These are phyloP conservation scores for Leucoptera coffeella DNA, from an alignment of 2,888 invertebrate genomes.

Conservation along the genomic window DNA sequence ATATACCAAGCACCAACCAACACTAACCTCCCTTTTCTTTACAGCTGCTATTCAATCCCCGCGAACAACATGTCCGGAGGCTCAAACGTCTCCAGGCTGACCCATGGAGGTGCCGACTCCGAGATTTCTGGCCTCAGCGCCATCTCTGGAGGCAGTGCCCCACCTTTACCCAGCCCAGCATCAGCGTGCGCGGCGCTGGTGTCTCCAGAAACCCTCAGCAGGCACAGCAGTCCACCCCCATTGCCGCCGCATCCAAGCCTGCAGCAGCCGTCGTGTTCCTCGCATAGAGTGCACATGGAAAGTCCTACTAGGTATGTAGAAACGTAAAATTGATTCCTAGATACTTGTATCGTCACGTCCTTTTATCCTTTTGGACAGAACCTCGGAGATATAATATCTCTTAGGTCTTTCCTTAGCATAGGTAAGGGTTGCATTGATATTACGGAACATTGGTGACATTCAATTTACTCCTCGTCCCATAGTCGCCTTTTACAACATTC, in stretches of 20 bases:
- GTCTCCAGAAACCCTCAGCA: slow-evolving; percentile 66
- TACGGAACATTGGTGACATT: too few relatives aligned
- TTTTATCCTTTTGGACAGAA: too few relatives aligned
- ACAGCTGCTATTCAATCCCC: slow-evolving; percentile 57
- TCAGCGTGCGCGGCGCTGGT: slow-evolving; percentile 69
- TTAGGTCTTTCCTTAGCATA: too few relatives aligned
- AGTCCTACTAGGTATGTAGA: slow-evolving; percentile 42
- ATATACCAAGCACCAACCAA: too few relatives aligned
- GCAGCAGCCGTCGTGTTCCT: slow-evolving; percentile 39
- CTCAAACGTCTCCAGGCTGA: slow-evolving; percentile 49
- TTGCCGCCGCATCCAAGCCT: slow-evolving; percentile 56
- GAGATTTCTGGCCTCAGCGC: slow-evolving; percentile 26
- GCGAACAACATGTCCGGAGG: slow-evolving; percentile 61
- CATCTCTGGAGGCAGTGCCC: slow-evolving; percentile 35
- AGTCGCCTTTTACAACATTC: too few relatives aligned
- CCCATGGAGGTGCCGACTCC: slow-evolving; percentile 30
- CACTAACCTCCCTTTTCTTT: too few relatives aligned
- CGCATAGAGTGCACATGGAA: slow-evolving; percentile 50
- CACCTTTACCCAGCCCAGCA: slow-evolving; percentile 68
- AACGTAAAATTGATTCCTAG: too few relatives aligned
- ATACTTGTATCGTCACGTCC: too few relatives aligned
- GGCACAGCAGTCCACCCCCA: slow-evolving; percentile 57
- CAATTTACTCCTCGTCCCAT: too few relatives aligned
- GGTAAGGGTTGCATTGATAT: too few relatives aligned
- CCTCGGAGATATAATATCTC: too few relatives aligned